Percentiles rank a stretch among this genome's conserved stretches.
These are phyloP conservation scores for Enteromius mattozi DNA, from an alignment of 2,797 vertebrate genomes.

Conservation along the genomic window DNA sequence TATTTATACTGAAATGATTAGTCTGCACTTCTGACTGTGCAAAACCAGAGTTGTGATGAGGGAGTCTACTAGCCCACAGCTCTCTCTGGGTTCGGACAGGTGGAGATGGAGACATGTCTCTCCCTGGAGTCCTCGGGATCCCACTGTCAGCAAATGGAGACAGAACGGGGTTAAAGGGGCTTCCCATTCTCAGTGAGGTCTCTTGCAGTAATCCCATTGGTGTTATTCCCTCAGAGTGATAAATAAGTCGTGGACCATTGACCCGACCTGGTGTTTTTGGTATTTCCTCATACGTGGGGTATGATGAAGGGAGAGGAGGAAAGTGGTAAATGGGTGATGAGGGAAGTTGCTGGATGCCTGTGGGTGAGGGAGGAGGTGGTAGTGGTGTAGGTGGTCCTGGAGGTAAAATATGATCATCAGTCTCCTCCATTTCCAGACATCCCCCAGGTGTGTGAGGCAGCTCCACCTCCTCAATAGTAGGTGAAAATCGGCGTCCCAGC, in stretches of 20 bases:
- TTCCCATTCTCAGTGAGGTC: slow-evolving; percentile 70
- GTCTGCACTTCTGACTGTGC: slow-evolving; percentile 74
- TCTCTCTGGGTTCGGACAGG: slow-evolving; percentile 77
- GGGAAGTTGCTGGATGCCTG: slow-evolving; percentile 50
- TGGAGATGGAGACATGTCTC: slow-evolving; percentile 84
- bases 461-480: slow-evolving; percentile 76
- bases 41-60: slow-evolving; percentile 63
- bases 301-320: slow-evolving; percentile 68
- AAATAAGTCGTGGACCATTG: slow-evolving; percentile 70
- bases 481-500: slow-evolving; percentile 71
- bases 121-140: slow-evolving; percentile 85
- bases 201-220: slow-evolving; percentile 78
- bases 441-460: slow-evolving; percentile 84
- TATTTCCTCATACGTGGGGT: slow-evolving; percentile 79
- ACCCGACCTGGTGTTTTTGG: slow-evolving; percentile 88
- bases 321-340: slow-evolving; percentile 68
- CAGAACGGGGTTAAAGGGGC: slow-evolving; percentile 80
- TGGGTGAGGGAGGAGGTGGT: slow-evolving; percentile 58
- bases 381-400: slow-evolving; percentile 60
- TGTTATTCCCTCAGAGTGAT: slow-evolving; percentile 81
- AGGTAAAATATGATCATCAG: slow-evolving; percentile 69
- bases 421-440: slow-evolving; percentile 76
- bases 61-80: slow-evolving; percentile 69
- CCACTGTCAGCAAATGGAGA: slow-evolving; percentile 79
- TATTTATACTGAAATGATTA: slow-evolving; percentile 35